These are phyloP conservation scores for Bombycilla garrulus DNA, from an alignment of 2,113 vertebrate species.

Conservation along the genomic window DNA sequence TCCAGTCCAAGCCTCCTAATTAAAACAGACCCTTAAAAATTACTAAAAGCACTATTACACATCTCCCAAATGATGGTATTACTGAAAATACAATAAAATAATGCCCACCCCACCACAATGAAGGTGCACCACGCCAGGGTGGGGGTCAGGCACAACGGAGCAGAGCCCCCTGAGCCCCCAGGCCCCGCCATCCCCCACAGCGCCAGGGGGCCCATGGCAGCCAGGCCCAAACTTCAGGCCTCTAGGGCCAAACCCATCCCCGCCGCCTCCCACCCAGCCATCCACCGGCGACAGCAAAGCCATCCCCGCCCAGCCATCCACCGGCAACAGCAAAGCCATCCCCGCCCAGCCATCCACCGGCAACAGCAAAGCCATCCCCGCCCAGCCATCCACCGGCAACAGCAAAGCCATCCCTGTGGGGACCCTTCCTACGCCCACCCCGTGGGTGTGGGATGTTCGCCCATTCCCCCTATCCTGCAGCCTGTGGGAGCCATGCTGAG, in stretches of 20 bases:
- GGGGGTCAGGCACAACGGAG: accelerated
- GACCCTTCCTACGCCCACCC: too few species aligned
- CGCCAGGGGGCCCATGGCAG: too few species aligned
- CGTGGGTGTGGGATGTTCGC: too few species aligned
- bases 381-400: too few species aligned
- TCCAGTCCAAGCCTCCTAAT: not conserved
- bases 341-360: too few species aligned
- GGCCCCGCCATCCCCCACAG: not conserved
- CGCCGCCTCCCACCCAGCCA: too few species aligned
- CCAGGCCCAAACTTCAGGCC: not conserved
- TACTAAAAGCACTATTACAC: not conserved
- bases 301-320: too few species aligned
- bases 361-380: too few species aligned
- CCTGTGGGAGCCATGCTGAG: accelerated
- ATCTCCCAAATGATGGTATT: accelerated
- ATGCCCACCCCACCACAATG: accelerated
- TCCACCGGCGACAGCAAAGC: too few species aligned
- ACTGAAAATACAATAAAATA: not conserved
- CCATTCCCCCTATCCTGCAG: accelerated
- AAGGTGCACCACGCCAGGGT: accelerated
- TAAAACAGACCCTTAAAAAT: not conserved
- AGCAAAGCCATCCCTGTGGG: too few species aligned
- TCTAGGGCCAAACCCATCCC: not conserved
- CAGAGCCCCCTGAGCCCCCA: accelerated
- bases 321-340: too few species aligned